phyloP scores from a whole-genome alignment of 2,888 invertebrate genomes.

The Ochropleura plecta region DNA sequence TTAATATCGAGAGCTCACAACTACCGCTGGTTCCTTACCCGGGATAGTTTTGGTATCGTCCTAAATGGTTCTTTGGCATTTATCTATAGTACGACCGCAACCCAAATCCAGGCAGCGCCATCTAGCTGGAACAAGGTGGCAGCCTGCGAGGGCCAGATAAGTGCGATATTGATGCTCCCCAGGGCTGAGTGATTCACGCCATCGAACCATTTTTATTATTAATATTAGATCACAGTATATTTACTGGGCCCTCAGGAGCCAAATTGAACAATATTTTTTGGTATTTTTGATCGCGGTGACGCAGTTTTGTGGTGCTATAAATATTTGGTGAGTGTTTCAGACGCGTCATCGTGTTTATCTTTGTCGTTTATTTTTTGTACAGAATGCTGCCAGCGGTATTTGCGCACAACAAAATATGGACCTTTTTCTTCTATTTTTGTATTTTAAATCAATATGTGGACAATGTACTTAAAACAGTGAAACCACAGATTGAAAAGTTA shows the following conservation, averaged over 20 bases:
- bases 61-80: conserved; percentile 14
- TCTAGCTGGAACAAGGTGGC: conserved; percentile 50
- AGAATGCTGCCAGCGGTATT: conserved; percentile 1
- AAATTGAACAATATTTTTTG: conserved; percentile 65
- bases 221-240: conserved; percentile 66
- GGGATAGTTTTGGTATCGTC: neutral
- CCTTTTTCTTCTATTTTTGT: too few species aligned
- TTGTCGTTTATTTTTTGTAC: conserved; percentile 37
- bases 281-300: conserved; percentile 45
- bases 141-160: conserved; percentile 70
- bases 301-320: conserved; percentile 42
- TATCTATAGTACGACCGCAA: neutral
- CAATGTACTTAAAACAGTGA: neutral
- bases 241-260: conserved; percentile 58
- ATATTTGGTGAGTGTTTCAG: conserved; percentile 35
- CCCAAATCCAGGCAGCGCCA: conserved; percentile 44
- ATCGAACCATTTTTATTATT: conserved; percentile 72
- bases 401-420: neutral
- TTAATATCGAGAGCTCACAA: neutral
- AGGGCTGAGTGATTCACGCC: conserved; percentile 72
- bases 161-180: conserved; percentile 74
- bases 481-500: neutral
- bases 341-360: conserved; percentile 42
- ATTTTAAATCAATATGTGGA: neutral
- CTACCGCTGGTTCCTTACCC: neutral